Base-by-base conservation (phyloP, 2,113 vertebrate genomes). In the Lagopus leucura region DNA sequence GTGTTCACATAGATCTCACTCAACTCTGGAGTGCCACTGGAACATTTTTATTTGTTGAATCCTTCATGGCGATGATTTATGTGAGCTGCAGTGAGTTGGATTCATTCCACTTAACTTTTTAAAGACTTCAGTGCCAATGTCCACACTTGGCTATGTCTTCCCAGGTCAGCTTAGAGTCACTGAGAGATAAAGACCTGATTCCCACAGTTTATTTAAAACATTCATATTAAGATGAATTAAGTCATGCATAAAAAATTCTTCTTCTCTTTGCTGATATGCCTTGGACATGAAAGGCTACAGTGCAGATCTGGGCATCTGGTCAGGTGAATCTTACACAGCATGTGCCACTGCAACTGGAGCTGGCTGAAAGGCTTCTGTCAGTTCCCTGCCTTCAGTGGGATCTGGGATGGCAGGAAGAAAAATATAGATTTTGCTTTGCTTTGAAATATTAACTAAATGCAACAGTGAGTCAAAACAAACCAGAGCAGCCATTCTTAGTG, bases 391-490 rank as follows among this genome's bases (percentile, higher is more conserved):
- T 66, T 81, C 0, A 0, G 15, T 67, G 67, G 43, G n/a, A 81
- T 82, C 1, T 1, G 32, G 13, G 13, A 75, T 57, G 65, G 47
- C 47, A 69, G 65, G 69, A 86, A 67, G 47, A 55, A 81, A 78
- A 93, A 55, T n/a, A 66, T 21, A 74, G 34, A 36, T 24, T 27
- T 17, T 63, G 25, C 8, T 75, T 84, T 75, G 32, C 65, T 84
- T 92, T 86, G 52, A 93, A 94, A 75, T 45, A 66, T 20, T 48
- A 54, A 54, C 58, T 70, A 89, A 76, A 76, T 85, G 28, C 27
- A 60, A 32, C 40, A 83, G 21, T 43, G 69, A 50, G 21, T 88
- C 36, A 54, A 83, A 95, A 74, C 47, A 86, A 90, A 36, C 16
- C 34, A 55, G n/a, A 45, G 25, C 28, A 79, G 85, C 66, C 2